Conservation (phyloP, 2,888 invertebrate genomes). For the Liopterus haemorrhoidalis region DNA sequence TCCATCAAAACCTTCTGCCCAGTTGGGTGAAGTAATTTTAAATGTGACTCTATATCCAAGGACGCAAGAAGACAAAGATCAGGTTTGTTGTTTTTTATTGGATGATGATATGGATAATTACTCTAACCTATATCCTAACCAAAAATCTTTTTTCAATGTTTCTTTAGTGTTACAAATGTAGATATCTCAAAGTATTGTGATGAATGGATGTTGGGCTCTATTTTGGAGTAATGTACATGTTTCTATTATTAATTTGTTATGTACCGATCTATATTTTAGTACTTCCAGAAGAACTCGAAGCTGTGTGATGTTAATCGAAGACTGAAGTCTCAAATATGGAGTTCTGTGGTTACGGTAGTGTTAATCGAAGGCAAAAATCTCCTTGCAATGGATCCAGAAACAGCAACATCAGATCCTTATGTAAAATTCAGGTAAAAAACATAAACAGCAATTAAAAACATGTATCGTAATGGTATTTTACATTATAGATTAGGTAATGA, state of each 20-base stretch:
- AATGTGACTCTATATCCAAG: conserved; percentile 84
- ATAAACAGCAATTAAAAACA: conserved; percentile 3
- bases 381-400: conserved; percentile 78
- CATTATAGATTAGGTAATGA: conserved; percentile 80
- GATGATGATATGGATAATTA: conserved; percentile 7
- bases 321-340: conserved; percentile 94
- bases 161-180: too few relatives aligned
- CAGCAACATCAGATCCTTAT: conserved; percentile 86
- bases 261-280: conserved; percentile 59
- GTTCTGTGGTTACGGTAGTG: conserved; percentile 94
- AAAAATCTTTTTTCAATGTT: conserved; percentile 20
- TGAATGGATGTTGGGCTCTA: too few relatives aligned
- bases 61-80: conserved; percentile 90
- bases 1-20: conserved; percentile 57
- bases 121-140: background rate
- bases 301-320: conserved; percentile 75
- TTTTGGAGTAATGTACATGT: too few relatives aligned
- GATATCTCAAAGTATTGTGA: too few relatives aligned
- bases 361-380: conserved; percentile 91
- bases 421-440: conserved; percentile 83
- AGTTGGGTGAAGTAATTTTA: conserved; percentile 79
- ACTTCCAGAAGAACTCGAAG: conserved; percentile 70
- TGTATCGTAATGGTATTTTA: conserved; percentile 5
- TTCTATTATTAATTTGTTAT: too few relatives aligned
- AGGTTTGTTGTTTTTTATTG: conserved; percentile 56